Conservation (phyloP, 2,888 invertebrate genomes). For the Drosophila merina region DNA sequence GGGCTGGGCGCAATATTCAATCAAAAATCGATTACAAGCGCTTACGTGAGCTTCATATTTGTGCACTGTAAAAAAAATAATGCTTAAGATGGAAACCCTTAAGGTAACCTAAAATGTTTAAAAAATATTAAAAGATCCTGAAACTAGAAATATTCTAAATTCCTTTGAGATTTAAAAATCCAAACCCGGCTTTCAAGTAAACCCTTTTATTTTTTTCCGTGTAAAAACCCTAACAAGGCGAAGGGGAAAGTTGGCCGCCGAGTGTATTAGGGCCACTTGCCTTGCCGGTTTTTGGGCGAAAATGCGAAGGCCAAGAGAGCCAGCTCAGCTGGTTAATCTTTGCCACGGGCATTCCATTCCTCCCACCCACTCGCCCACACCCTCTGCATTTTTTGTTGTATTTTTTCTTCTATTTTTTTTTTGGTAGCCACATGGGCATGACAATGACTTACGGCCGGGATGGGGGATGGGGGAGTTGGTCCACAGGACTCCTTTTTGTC, state of each 20-base stretch:
- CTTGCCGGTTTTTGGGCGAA: conserved; percentile 8
- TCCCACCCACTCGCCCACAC: not conserved
- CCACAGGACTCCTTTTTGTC: conserved; percentile 56
- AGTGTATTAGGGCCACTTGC: conserved; percentile 29
- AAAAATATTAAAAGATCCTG: no score
- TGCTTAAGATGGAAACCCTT: not conserved
- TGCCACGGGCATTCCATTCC: conserved; percentile 46
- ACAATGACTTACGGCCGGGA: conserved; percentile 78
- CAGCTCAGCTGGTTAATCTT: conserved; percentile 72
- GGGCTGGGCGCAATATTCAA: conserved; percentile 81
- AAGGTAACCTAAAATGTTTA: not conserved
- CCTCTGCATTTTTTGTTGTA: not conserved
- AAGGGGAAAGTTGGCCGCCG: conserved; percentile 3
- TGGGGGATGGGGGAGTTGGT: conserved; percentile 10
- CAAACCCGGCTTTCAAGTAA: no score
- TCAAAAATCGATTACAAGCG: conserved; percentile 84
- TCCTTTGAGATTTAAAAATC: no score
- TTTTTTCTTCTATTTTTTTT: not conserved
- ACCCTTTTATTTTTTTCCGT: not conserved
- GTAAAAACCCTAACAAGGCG: not conserved
- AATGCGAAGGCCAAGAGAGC: conserved; percentile 26
- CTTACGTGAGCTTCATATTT: conserved; percentile 27
- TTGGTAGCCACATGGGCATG: conserved; percentile 65
- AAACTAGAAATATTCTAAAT: no score
- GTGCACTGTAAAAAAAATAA: conserved; percentile 1